These are phyloP conservation scores for Enteromius mattozi DNA, from an alignment of 2,797 vertebrate species.

Conservation along the genomic window DNA sequence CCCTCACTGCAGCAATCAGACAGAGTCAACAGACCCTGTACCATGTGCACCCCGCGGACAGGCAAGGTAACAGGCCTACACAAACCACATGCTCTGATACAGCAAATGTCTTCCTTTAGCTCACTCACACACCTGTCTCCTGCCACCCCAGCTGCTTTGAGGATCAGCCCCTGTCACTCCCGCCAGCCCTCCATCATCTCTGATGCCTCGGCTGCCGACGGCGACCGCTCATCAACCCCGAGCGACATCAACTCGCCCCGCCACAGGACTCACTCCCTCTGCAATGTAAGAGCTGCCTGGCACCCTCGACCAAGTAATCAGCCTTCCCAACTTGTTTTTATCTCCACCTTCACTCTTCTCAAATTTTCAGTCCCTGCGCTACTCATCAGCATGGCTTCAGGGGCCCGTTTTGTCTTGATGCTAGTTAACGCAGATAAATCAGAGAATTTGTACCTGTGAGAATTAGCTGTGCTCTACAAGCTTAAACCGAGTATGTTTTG, in stretches of 20 bases:
- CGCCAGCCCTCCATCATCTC: slow-evolving; percentile 96
- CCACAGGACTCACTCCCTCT: slow-evolving; percentile 97
- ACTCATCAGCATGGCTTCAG: slow-evolving; percentile 53
- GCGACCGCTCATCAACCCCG: slow-evolving; percentile 92
- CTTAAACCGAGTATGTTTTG: background rate
- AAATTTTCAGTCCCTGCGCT: slow-evolving; percentile 33
- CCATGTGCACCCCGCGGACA: slow-evolving; percentile 87
- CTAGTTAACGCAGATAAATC: slow-evolving; percentile 9
- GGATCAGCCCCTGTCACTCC: slow-evolving; percentile 95
- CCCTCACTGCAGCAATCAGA: slow-evolving; percentile 94
- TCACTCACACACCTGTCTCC: background rate
- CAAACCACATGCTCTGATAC: slow-evolving; percentile 50
- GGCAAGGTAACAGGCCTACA: slow-evolving; percentile 82
- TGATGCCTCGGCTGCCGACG: slow-evolving; percentile 90
- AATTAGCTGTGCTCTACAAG: background rate
- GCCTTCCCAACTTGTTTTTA: slow-evolving; percentile 66
- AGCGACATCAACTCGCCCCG: slow-evolving; percentile 98
- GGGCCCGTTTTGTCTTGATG: slow-evolving; percentile 14
- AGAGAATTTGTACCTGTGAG: slow-evolving; percentile 3
- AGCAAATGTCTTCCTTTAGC: background rate
- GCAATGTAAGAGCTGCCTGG: slow-evolving; percentile 92
- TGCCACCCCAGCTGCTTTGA: slow-evolving; percentile 80
- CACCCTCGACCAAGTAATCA: slow-evolving; percentile 77
- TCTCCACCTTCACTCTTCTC: slow-evolving; percentile 41
- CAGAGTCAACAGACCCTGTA: slow-evolving; percentile 97